Base-by-base conservation (phyloP, 2,888 invertebrate genomes). In the Dicyrtoma fusca region DNA sequence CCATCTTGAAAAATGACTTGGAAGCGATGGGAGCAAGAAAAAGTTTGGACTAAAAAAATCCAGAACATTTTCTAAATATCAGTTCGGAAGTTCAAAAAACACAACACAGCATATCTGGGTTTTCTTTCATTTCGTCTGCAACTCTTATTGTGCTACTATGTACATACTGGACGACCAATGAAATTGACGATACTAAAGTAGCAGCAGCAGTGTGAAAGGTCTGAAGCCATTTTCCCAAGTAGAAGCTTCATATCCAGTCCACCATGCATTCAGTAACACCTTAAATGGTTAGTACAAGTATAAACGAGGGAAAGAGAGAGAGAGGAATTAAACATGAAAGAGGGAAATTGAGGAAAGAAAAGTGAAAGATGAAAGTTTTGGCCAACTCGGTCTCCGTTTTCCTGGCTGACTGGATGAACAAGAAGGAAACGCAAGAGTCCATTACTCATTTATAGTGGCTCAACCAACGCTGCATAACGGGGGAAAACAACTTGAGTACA, bases 1-100 rank as follows among this genome's bases (percentile, higher is more conserved):
- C 53, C 14, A 59, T 59, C 59, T 59, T 59, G 59, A 59, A 59
- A 59, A 59, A 59, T 59, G 59, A 59, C 59, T 59, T 59, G 59
- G 59, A 59, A 21, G 34, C 34, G 34, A 34, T 8, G 34, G 34
- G 34, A 34, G 34, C 34, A 34, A 34, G 34, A 34, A 55, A 55
- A 55, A 55, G 55, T 55, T 55, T 55, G 23, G 14, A 55, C 49
- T 49, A 13, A 21, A 25, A 55, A 55, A 55, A 55, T 55, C 23
- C 21, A 55, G 23, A 21, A 55, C 55, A 19, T 17, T 17, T 49
- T 49, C 49, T n/a, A 49, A 49, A 14, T 49, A 49, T 17, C 49
- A 14, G 49, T 49, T 49, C 17, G 49, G 17, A 4, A 14, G 11
- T 11, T 13, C 4, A 4, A 49, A 19, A 8, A 49, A 49, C n/a